These are phyloP conservation scores for Lithobius niger DNA, from an alignment of 1,140 invertebrate genomes.

Conservation along the genomic window DNA sequence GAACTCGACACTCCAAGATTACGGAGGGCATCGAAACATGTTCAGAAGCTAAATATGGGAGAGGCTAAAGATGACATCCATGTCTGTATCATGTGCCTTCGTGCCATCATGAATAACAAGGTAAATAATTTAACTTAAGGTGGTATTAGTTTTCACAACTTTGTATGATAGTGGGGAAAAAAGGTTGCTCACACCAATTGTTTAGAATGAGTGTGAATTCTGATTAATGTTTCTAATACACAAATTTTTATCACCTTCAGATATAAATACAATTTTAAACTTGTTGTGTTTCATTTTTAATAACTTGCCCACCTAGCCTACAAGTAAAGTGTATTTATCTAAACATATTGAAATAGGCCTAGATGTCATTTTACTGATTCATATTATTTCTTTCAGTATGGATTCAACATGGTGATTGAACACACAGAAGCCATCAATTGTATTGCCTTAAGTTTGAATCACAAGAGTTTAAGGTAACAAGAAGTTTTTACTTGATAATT, in stretches of 20 bases:
- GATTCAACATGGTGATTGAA: conserved; percentile 97
- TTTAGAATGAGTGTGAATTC: too few relatives aligned
- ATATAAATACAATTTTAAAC: too few relatives aligned
- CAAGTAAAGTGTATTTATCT: conserved; percentile 3
- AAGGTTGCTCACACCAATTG: too few relatives aligned
- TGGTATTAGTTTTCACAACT: not conserved
- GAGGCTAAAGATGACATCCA: conserved; percentile 97
- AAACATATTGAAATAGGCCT: conserved; percentile 2
- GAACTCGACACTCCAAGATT: conserved; percentile 53
- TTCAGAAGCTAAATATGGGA: conserved; percentile 87
- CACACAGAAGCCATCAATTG: conserved; percentile 96
- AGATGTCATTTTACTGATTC: conserved; percentile 13
- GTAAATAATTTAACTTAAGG: conserved; percentile 34
- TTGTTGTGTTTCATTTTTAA: too few relatives aligned
- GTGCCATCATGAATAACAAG: conserved; percentile 99
- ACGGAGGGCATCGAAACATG: conserved; percentile 62
- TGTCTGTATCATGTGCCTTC: conserved; percentile 96
- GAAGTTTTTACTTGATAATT: not conserved
- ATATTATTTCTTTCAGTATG: conserved; percentile 68
- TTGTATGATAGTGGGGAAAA: not conserved
- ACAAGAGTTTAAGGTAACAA: conserved; percentile 73
- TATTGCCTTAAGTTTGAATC: conserved; percentile 90
- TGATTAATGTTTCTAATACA: too few relatives aligned
- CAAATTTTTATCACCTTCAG: too few relatives aligned
- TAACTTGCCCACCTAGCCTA: too few relatives aligned